Evolutionary conservation across 2,113 vertebrate species (phyloP).

Genomic region (Perognathus longimembris): DNA sequence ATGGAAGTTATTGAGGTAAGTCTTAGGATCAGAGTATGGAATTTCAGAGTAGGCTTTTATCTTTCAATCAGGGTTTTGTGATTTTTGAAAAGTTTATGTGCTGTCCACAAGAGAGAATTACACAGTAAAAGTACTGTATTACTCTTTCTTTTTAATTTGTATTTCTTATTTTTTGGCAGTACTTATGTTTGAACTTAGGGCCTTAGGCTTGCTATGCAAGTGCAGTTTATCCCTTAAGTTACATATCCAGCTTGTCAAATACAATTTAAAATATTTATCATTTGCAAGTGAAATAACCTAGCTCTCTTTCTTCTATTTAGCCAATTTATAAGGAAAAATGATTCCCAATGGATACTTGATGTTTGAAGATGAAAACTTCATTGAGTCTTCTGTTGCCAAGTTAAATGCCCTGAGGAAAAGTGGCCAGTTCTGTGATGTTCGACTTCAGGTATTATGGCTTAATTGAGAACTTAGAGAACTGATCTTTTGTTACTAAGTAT

Average conservation of each 20-base stretch:
- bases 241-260: not conserved
- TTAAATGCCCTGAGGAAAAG: slow-evolving; percentile 99
- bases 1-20: not conserved
- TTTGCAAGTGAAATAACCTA: slow-evolving; percentile 47
- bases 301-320: slow-evolving; percentile 64
- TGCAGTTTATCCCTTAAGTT: too few species aligned
- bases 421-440: slow-evolving; percentile 98
- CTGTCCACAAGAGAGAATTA: slow-evolving; percentile 10
- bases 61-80: not conserved
- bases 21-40: not conserved
- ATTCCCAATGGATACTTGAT: slow-evolving; percentile 98
- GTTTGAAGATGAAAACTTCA: slow-evolving; percentile 99
- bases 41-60: not conserved
- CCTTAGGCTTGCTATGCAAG: too few species aligned
- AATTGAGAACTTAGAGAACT: not conserved
- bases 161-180: too few species aligned
- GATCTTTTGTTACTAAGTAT: slow-evolving; percentile 35
- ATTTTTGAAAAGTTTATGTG: not conserved
- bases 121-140: slow-evolving; percentile 39
- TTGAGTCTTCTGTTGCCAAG: slow-evolving; percentile 98
- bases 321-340: slow-evolving; percentile 89
- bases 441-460: slow-evolving; percentile 93
- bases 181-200: too few species aligned
- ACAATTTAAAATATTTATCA: not conserved
- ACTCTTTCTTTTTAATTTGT: too few species aligned